These are phyloP conservation scores for Distichodus sexfasciatus DNA, from an alignment of 2,797 vertebrate genomes.

Conservation along the genomic window DNA sequence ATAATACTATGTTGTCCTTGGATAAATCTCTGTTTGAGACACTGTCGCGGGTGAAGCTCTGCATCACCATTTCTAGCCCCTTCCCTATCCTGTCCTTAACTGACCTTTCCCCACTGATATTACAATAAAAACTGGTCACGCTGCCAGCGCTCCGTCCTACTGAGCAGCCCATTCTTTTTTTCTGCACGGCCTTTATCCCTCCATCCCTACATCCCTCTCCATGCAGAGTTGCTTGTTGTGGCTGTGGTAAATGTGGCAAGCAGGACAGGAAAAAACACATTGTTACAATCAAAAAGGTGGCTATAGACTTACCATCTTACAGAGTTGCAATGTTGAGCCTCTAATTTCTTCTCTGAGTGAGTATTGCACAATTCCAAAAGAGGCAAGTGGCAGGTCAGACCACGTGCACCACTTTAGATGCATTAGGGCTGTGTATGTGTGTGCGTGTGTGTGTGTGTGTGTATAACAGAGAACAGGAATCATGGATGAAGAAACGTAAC, in stretches of 20 bases:
- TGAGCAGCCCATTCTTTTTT: too few species aligned
- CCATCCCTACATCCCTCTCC: too few species aligned
- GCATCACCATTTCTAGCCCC: too few species aligned
- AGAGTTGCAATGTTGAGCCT: neutral
- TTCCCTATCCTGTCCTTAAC: too few species aligned
- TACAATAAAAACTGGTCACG: too few species aligned
- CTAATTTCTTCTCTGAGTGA: neutral
- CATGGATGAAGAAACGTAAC: neutral
- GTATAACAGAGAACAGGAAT: neutral
- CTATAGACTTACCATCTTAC: constrained; percentile 33
- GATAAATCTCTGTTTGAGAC: too few species aligned
- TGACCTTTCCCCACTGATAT: too few species aligned
- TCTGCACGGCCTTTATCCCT: too few species aligned
- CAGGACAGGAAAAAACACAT: neutral
- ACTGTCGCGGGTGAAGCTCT: too few species aligned
- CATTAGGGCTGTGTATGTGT: constrained; percentile 13
- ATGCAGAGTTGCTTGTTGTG: too few species aligned
- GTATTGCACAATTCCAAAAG: neutral
- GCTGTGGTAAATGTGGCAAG: neutral
- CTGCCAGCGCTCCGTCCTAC: too few species aligned
- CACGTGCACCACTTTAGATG: constrained; percentile 38
- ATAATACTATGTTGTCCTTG: too few species aligned
- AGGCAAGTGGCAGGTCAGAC: constrained; percentile 24
- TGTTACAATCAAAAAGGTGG: neutral
- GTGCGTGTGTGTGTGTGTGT: constrained; percentile 4